These are phyloP conservation scores for Agrochola lychnidis DNA, from an alignment of 2,888 invertebrate species.

Conservation along the genomic window DNA sequence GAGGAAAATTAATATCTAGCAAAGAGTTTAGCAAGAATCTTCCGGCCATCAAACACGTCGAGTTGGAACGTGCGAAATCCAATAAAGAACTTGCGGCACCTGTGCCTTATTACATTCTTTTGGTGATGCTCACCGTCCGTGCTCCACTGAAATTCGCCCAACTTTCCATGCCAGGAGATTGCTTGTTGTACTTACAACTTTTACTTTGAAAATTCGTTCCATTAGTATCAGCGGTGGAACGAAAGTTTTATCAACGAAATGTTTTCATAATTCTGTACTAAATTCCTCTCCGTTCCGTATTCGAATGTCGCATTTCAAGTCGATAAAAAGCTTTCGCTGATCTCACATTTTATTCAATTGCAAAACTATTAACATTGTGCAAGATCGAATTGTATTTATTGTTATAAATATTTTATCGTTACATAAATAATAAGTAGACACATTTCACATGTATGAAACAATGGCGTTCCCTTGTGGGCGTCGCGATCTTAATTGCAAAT, in stretches of 20 bases:
- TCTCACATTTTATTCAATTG: slow-evolving; percentile 42
- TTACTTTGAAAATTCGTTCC: slow-evolving; percentile 87
- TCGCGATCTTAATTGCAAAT: slow-evolving; percentile 89
- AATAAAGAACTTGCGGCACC: slow-evolving; percentile 90
- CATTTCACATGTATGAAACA: slow-evolving; percentile 82
- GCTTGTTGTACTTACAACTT: slow-evolving; percentile 85
- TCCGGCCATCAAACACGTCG: slow-evolving; percentile 89
- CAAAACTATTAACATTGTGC: slow-evolving; percentile 39
- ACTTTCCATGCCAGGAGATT: slow-evolving; percentile 87
- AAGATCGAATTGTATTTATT: slow-evolving; percentile 47
- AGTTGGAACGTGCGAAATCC: slow-evolving; percentile 89
- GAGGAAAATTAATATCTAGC: slow-evolving; percentile 83
- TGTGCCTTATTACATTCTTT: slow-evolving; percentile 90
- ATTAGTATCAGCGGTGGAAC: slow-evolving; percentile 84
- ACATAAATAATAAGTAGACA: slow-evolving; percentile 75
- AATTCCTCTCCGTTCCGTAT: slow-evolving; percentile 70
- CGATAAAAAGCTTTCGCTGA: slow-evolving; percentile 48
- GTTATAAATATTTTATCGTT: slow-evolving; percentile 52
- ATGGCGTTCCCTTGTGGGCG: slow-evolving; percentile 87
- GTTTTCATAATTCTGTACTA: slow-evolving; percentile 80
- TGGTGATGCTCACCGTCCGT: slow-evolving; percentile 83
- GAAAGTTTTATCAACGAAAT: slow-evolving; percentile 79
- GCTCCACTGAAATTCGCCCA: slow-evolving; percentile 83
- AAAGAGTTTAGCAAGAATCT: slow-evolving; percentile 89
- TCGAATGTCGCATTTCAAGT: slow-evolving; percentile 62